These are phyloP conservation scores for Berghia stephanieae DNA, from an alignment of 1,140 invertebrate species.

Conservation along the genomic window DNA sequence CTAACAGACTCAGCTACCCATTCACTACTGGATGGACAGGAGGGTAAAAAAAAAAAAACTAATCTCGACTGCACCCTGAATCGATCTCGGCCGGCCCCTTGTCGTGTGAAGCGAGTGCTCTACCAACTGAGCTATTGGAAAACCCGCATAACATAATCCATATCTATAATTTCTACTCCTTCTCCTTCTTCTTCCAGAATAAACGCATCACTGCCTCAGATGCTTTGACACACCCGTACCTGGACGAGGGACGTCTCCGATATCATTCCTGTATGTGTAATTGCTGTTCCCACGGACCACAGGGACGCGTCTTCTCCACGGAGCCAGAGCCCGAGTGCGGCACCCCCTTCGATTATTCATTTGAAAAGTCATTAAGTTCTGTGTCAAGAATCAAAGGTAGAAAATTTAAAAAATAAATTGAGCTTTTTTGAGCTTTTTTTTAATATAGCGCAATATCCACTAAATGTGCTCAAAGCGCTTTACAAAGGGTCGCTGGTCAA, in stretches of 20 bases:
- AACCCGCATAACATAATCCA: no score
- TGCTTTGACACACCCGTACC: conserved; percentile 93
- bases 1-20: no score
- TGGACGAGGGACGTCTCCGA: conserved; percentile 95
- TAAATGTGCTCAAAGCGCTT: no score
- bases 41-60: no score
- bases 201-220: conserved; percentile 94
- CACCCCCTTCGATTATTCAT: conserved; percentile 89
- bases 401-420: conserved; percentile 10
- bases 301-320: conserved; percentile 82
- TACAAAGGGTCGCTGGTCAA: no score
- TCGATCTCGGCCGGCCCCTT: no score
- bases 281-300: conserved; percentile 81
- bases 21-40: no score
- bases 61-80: no score
- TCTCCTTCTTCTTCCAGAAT: conserved; percentile 72
- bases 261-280: conserved; percentile 99
- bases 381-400: conserved; percentile 94
- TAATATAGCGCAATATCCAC: no score
- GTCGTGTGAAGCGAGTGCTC: no score
- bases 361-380: conserved; percentile 91
- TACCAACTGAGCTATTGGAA: no score
- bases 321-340: conserved; percentile 93
- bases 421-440: not conserved
- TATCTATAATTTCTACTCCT: not conserved